Evolutionary conservation across 1,140 invertebrate genomes (phyloP).

Genomic region (Cotesia glomerata): DNA sequence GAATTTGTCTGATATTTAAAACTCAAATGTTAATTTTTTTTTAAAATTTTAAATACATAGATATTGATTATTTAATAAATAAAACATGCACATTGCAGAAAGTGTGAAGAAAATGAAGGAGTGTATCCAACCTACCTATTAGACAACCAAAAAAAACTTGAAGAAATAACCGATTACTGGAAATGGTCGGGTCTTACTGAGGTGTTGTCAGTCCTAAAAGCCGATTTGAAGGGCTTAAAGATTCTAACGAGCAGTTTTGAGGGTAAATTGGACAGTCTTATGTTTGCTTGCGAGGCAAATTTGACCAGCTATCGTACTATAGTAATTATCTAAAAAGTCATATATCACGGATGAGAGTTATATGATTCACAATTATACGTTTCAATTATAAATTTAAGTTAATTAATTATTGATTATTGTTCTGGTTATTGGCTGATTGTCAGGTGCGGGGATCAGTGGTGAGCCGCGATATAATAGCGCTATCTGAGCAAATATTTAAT

Average conservation of each 20-base stretch:
- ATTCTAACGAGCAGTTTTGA: constrained; percentile 68
- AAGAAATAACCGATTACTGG: constrained; percentile 67
- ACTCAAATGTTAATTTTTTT: no score
- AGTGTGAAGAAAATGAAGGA: constrained; percentile 73
- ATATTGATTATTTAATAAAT: no score
- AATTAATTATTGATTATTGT: no score
- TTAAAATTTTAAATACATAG: no score
- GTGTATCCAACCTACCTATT: constrained; percentile 76
- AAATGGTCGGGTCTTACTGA: constrained; percentile 67
- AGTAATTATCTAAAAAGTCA: constrained; percentile 36
- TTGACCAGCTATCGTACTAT: constrained; percentile 70
- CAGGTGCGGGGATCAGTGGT: constrained; percentile 70
- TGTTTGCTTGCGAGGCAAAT: constrained; percentile 70
- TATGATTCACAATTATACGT: no score
- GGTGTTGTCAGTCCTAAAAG: constrained; percentile 61
- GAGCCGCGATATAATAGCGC: constrained; percentile 73
- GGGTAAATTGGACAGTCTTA: constrained; percentile 68
- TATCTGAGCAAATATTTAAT: constrained; percentile 77
- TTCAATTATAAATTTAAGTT: no score
- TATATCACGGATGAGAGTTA: no score
- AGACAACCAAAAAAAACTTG: constrained; percentile 70
- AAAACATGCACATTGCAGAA: constrained; percentile 56
- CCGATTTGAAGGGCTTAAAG: constrained; percentile 59
- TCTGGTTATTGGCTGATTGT: background rate
- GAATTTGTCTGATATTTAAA: no score